phyloP scores from a whole-genome alignment of 2,888 invertebrate genomes.

The Ophraella communa region DNA sequence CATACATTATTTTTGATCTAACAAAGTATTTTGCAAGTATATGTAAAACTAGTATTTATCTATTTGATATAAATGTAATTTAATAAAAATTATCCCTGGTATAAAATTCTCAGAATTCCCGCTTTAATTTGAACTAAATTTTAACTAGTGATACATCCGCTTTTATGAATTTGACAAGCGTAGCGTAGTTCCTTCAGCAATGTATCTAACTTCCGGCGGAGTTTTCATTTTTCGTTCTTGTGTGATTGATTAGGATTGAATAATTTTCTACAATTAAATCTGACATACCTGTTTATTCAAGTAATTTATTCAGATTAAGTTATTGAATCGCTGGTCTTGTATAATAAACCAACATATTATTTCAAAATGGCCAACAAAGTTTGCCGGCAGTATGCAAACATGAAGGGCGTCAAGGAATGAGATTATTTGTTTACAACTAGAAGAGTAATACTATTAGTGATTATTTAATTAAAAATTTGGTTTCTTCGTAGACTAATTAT shows the following conservation, averaged over 20 bases:
- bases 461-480: constrained; percentile 7
- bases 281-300: not conserved
- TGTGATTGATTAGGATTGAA: constrained; percentile 34
- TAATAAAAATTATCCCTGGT: too few relatives aligned
- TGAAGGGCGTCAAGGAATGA: constrained; percentile 35
- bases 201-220: constrained; percentile 45
- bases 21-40: too few relatives aligned
- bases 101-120: too few relatives aligned
- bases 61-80: too few relatives aligned
- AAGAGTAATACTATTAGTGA: not conserved
- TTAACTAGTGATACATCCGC: constrained; percentile 10
- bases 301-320: constrained; percentile 9
- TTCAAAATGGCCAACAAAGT: constrained; percentile 19
- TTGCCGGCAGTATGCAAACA: constrained; percentile 40
- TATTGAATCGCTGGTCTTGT: constrained; percentile 1
- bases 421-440: constrained; percentile 12
- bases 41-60: too few relatives aligned
- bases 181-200: not conserved
- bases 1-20: too few relatives aligned
- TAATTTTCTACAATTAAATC: constrained; percentile 34
- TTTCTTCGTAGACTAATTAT: not conserved
- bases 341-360: not conserved
- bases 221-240: constrained; percentile 45
- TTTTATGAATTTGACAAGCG: constrained; percentile 13
- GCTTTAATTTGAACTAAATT: constrained; percentile 6